Conservation (phyloP, 2,797 vertebrate species). For the Orestias chungarensis region DNA sequence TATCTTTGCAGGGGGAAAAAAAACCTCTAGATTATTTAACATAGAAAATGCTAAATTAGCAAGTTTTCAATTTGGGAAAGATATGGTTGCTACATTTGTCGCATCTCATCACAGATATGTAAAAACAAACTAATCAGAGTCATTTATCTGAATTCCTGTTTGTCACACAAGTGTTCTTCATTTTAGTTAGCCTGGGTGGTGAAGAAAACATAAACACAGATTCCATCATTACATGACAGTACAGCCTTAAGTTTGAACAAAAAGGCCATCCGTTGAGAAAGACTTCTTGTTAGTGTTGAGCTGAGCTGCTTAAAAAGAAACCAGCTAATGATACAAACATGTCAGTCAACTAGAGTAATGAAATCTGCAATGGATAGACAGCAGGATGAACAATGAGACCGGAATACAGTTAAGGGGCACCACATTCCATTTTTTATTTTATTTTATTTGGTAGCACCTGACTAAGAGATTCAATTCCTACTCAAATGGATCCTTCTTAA, state of each 20-base stretch:
- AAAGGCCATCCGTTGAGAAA: conserved; percentile 38
- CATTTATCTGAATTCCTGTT: conserved; percentile 13
- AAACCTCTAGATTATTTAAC: background rate
- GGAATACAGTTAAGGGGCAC: conserved; percentile 41
- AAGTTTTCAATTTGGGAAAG: background rate
- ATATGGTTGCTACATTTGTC: background rate
- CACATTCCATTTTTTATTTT: conserved; percentile 19
- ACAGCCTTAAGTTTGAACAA: conserved; percentile 54
- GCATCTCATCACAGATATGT: background rate
- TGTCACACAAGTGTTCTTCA: conserved; percentile 13
- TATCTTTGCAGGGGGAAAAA: background rate
- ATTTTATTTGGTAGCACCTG: conserved; percentile 3
- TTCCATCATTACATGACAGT: conserved; percentile 42
- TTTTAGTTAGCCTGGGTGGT: conserved; percentile 17
- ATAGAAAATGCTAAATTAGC: background rate
- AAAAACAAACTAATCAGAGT: background rate
- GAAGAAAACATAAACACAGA: conserved; percentile 31
- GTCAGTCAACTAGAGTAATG: conserved; percentile 43
- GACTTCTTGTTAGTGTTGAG: conserved; percentile 56
- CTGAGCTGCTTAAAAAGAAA: conserved; percentile 34
- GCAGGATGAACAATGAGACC: conserved; percentile 37
- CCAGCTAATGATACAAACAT: conserved; percentile 56
- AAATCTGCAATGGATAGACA: conserved; percentile 40
- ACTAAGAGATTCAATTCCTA: conserved; percentile 2
- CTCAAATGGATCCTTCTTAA: conserved; percentile 1